phyloP scores from a whole-genome alignment of 2,888 invertebrate genomes.

The Xestoiulus laeticollis region DNA sequence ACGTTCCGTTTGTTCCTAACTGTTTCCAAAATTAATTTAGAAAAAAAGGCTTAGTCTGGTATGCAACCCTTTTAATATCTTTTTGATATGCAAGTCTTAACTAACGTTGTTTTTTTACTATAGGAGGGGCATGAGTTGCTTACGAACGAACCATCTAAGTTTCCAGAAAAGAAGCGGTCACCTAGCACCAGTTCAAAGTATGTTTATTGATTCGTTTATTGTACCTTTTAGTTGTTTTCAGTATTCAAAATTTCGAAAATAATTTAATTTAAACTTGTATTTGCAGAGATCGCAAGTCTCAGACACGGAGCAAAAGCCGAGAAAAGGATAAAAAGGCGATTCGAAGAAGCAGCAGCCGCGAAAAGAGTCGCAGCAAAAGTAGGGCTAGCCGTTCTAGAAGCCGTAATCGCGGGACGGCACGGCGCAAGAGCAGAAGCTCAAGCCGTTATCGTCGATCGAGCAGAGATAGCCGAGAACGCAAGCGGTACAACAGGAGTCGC shows the following conservation, averaged over 20 bases:
- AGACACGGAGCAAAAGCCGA: slow-evolving; percentile 43
- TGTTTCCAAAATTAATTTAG: too few relatives aligned
- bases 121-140: slow-evolving; percentile 34
- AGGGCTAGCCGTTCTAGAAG: slow-evolving; percentile 47
- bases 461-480: slow-evolving; percentile 27
- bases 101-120: background rate
- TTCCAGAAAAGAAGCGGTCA: slow-evolving; percentile 32
- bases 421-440: background rate
- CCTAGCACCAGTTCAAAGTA: slow-evolving; percentile 46
- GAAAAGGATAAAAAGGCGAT: background rate
- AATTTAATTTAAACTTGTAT: background rate
- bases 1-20: too few relatives aligned
- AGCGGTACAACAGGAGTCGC: slow-evolving; percentile 49
- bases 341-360: slow-evolving; percentile 45
- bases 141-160: background rate
- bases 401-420: background rate
- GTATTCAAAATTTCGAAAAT: background rate
- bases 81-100: background rate
- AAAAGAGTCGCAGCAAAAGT: slow-evolving; percentile 45
- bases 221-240: background rate
- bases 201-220: background rate
- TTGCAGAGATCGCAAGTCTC: slow-evolving; percentile 42
- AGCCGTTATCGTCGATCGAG: background rate
- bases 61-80: background rate
- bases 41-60: too few relatives aligned